Evolutionary conservation across 2,113 vertebrate species (phyloP).

Genomic region (Callipepla californica): DNA sequence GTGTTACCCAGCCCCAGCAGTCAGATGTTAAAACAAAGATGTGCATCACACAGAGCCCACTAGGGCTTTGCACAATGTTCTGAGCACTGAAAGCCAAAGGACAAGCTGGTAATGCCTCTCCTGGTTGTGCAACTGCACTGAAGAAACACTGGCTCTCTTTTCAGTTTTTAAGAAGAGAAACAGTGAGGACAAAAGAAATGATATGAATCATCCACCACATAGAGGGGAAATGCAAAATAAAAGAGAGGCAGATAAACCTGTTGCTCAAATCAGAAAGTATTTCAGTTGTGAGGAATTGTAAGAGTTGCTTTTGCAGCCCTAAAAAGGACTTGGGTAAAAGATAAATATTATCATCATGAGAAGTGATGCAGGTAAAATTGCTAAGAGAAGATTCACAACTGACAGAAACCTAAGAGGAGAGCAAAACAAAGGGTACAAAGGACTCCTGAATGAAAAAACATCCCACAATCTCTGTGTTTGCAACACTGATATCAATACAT

Average conservation of each 20-base stretch:
- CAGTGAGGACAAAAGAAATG: not conserved
- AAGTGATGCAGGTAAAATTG: not conserved
- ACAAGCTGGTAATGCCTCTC: not conserved
- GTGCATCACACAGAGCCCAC: not conserved
- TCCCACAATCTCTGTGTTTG: not conserved
- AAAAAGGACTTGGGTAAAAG: not conserved
- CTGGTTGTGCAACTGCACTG: not conserved
- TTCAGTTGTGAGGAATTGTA: not conserved
- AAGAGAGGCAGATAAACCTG: not conserved
- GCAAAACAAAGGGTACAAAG: not conserved
- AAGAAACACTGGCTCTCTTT: not conserved
- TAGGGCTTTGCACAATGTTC: constrained; percentile 37
- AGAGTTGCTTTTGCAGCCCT: not conserved
- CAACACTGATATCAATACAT: not conserved
- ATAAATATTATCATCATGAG: not conserved
- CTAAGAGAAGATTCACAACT: not conserved
- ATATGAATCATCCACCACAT: not conserved
- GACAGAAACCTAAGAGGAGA: not conserved
- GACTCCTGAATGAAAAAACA: not conserved
- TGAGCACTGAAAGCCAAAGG: not conserved
- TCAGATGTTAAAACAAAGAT: not conserved
- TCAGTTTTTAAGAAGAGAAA: not conserved
- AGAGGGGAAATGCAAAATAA: not conserved
- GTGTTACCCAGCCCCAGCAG: constrained; percentile 3
- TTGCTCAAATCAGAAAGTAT: not conserved